Evolutionary conservation across 2,888 invertebrate genomes (phyloP).

Genomic region (Pristionchus exspectatus): DNA sequence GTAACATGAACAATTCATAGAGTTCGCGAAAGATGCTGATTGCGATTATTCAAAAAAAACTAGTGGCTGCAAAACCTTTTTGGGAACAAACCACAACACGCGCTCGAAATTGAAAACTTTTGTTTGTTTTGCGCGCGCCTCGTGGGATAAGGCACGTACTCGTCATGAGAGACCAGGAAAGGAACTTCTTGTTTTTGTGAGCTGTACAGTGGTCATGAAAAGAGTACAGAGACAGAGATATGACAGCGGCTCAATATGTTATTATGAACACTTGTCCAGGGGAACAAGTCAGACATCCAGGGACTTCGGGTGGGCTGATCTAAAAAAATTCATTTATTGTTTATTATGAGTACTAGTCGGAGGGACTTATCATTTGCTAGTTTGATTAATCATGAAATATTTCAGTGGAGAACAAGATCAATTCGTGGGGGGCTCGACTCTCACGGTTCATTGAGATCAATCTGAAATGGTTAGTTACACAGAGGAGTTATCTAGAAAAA

Average conservation of each 20-base stretch:
- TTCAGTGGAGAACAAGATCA: conserved; percentile 46
- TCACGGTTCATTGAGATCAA: conserved; percentile 59
- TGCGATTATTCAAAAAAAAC: too few relatives aligned
- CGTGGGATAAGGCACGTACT: neutral
- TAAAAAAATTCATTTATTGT: too few relatives aligned
- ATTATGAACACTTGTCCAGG: neutral
- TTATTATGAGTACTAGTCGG: too few relatives aligned
- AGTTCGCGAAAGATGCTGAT: too few relatives aligned
- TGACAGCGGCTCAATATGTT: neutral
- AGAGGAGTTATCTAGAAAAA: too few relatives aligned
- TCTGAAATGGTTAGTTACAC: conserved; percentile 2
- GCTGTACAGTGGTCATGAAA: neutral
- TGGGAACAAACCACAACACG: neutral
- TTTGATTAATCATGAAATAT: neutral
- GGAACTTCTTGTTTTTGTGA: neutral
- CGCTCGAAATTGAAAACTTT: neutral
- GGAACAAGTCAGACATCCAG: neutral
- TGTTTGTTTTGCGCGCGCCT: neutral
- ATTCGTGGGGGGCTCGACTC: conserved; percentile 57
- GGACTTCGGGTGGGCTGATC: too few relatives aligned
- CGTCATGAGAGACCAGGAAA: neutral
- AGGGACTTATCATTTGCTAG: too few relatives aligned
- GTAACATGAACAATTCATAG: too few relatives aligned
- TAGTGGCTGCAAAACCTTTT: neutral
- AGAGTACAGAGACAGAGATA: neutral